Evolutionary conservation across 2,113 vertebrate species (phyloP).

Genomic region (Plectropomus leopardus): DNA sequence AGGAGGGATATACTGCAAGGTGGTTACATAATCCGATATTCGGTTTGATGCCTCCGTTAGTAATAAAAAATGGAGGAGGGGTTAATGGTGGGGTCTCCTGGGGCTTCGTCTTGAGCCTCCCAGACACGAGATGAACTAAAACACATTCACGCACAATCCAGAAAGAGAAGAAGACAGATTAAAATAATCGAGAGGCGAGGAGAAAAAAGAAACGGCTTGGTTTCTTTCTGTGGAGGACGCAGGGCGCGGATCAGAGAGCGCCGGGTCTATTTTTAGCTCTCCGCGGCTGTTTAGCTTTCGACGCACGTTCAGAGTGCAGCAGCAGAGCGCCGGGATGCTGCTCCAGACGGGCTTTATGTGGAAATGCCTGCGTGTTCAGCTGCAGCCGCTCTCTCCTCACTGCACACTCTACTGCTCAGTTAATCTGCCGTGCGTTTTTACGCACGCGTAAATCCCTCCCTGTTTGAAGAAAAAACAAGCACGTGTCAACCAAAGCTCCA

Average conservation of each 20-base stretch:
- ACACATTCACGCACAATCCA: constrained; percentile 58
- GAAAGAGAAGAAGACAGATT: constrained; percentile 21
- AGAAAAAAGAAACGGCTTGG: constrained; percentile 38
- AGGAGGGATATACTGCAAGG: constrained; percentile 6
- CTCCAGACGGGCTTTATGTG: constrained; percentile 67
- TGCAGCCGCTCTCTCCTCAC: constrained; percentile 17
- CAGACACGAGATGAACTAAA: constrained; percentile 33
- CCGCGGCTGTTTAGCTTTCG: constrained; percentile 83
- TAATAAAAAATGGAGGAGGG: constrained; percentile 37
- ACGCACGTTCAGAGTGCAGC: constrained; percentile 84
- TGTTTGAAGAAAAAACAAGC: constrained; percentile 49
- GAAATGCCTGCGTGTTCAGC: constrained; percentile 57
- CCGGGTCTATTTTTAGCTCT: constrained; percentile 83
- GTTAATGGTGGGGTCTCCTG: constrained; percentile 36
- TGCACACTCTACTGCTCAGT: constrained; percentile 31
- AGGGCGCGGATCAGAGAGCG: constrained; percentile 72
- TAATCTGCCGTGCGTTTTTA: constrained; percentile 43
- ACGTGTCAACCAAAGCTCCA: constrained; percentile 61
- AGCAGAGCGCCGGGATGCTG: constrained; percentile 79
- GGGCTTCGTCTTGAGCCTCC: constrained; percentile 38
- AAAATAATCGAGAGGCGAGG: constrained; percentile 20
- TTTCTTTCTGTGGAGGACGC: constrained; percentile 76
- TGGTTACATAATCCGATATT: constrained; percentile 57
- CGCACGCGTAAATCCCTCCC: constrained; percentile 48
- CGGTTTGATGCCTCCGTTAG: constrained; percentile 18